These are phyloP conservation scores for Echeneis naucrates DNA, from an alignment of 2,797 vertebrate species.

Conservation along the genomic window DNA sequence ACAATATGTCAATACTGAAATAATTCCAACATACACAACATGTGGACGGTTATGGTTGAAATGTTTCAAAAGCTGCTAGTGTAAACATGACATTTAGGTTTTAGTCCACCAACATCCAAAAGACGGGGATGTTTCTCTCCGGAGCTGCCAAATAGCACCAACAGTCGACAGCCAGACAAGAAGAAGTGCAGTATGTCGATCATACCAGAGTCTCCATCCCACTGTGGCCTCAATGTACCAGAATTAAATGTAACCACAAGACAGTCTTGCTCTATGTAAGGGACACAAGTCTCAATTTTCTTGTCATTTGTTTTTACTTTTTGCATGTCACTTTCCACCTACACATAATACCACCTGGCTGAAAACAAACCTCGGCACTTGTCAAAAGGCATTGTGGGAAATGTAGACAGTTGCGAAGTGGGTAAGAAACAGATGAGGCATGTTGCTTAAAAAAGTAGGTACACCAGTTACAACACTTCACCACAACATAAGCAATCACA, in stretches of 20 bases:
- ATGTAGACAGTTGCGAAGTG: slow-evolving; percentile 29
- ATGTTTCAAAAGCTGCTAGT: slow-evolving; percentile 38
- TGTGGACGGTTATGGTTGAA: slow-evolving; percentile 11
- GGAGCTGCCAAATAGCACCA: slow-evolving; percentile 60
- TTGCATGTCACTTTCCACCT: slow-evolving; percentile 16
- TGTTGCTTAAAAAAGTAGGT: slow-evolving; percentile 21
- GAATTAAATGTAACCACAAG: slow-evolving; percentile 20
- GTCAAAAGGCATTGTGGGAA: slow-evolving; percentile 58
- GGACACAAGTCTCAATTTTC: not conserved
- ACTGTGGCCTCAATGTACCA: slow-evolving; percentile 20
- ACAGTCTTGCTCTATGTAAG: not conserved
- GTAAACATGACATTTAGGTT: slow-evolving; percentile 54
- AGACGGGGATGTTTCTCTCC: slow-evolving; percentile 31
- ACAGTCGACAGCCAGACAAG: slow-evolving; percentile 52
- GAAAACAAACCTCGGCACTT: slow-evolving; percentile 23
- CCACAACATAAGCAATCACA: slow-evolving; percentile 7
- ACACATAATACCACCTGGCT: slow-evolving; percentile 13
- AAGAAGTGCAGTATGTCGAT: slow-evolving; percentile 20
- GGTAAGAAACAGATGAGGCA: slow-evolving; percentile 22
- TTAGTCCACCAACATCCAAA: slow-evolving; percentile 20
- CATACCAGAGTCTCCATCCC: not conserved
- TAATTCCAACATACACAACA: slow-evolving; percentile 17
- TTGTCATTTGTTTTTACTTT: not conserved
- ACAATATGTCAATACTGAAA: slow-evolving; percentile 1
- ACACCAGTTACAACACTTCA: slow-evolving; percentile 27